Evolutionary conservation across 2,888 invertebrate genomes (phyloP), one percentile per base, ranked within the genome.

Genomic region (Saturnia japonica): DNA sequence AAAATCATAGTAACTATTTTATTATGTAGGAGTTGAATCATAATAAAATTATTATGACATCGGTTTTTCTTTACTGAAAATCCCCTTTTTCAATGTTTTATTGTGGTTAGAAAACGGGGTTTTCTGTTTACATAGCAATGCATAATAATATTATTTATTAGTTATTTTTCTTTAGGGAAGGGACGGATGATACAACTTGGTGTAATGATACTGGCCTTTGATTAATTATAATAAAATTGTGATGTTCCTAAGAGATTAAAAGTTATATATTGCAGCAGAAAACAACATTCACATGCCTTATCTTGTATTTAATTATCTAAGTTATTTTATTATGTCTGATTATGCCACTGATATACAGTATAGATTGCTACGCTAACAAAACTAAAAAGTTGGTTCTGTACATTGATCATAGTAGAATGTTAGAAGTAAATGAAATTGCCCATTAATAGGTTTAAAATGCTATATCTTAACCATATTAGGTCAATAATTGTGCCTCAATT

Each of bases 111-210:
- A 9, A 64, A 64, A 19, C 19, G 19, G 11, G 16, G 34, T 40
- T 22, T 40, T 40, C 40, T 40, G n/a, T 64, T 64, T 8, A 34
- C 40, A 64, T 9, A 19, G 25, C 19, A 40, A 64, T 64, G n/a
- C 6, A 40, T n/a, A 34, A 60, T n/a, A 64, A n/a, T 64, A 19
- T 8, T 40, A 19, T 64, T 8, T 19, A 7, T 40, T 40, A n/a
- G 40, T 64, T 40, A 64, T 64, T 64, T 40, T 34, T n/a, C 9
- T 40, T 64, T 28, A 25, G 40, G 40, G 19, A n/a, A 6, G 64
- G 64, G 64, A 64, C 64, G 64, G 64, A 64, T 40, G 64, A 40
- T 64, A 40, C 68, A 47, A n/a, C 14, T 68, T 54, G 68, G 54
- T 6, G 14, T 28, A 68, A 34, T n/a, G 68, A 54, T 68, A 68